These are phyloP conservation scores for Copidosoma aretas DNA, from an alignment of 2,888 invertebrate genomes.

Conservation along the genomic window DNA sequence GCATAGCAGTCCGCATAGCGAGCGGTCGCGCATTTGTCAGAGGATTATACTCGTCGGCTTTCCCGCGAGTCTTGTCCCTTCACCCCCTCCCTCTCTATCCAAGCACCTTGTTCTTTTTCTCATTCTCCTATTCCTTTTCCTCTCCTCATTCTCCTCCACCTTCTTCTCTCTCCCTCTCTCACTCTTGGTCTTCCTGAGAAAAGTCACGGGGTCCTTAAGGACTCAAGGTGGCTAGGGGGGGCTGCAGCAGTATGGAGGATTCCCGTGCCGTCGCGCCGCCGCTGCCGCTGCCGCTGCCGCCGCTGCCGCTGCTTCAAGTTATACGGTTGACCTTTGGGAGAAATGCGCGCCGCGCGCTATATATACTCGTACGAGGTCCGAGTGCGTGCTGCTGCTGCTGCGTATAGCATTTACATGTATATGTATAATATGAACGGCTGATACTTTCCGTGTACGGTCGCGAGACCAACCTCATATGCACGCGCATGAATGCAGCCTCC, in stretches of 20 bases:
- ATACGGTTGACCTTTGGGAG: slow-evolving; percentile 32
- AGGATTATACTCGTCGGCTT: slow-evolving; percentile 27
- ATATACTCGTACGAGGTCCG: background rate
- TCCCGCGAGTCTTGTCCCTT: slow-evolving; percentile 8
- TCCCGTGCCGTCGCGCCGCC: slow-evolving; percentile 6
- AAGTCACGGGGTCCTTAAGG: slow-evolving; percentile 22
- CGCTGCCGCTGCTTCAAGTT: too few species aligned
- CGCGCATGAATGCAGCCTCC: background rate
- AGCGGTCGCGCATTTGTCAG: slow-evolving; percentile 33
- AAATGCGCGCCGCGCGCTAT: slow-evolving; percentile 8
- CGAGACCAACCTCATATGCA: background rate
- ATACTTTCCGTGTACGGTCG: too few species aligned
- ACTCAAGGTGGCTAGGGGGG: slow-evolving; percentile 12
- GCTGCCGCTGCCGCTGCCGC: too few species aligned
- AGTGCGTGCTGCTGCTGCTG: too few species aligned
- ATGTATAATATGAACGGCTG: too few species aligned
- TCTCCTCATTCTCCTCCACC: background rate
- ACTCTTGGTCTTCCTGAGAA: slow-evolving; percentile 7
- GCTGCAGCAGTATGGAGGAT: slow-evolving; percentile 9
- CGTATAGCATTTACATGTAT: too few species aligned
- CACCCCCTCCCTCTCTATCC: too few species aligned
- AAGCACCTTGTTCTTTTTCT: too few species aligned
- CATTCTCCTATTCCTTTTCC: background rate
- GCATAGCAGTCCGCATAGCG: background rate
- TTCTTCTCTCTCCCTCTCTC: background rate